phyloP scores from a whole-genome alignment of 2,888 invertebrate genomes.

The Eristalinus sepulchralis region DNA sequence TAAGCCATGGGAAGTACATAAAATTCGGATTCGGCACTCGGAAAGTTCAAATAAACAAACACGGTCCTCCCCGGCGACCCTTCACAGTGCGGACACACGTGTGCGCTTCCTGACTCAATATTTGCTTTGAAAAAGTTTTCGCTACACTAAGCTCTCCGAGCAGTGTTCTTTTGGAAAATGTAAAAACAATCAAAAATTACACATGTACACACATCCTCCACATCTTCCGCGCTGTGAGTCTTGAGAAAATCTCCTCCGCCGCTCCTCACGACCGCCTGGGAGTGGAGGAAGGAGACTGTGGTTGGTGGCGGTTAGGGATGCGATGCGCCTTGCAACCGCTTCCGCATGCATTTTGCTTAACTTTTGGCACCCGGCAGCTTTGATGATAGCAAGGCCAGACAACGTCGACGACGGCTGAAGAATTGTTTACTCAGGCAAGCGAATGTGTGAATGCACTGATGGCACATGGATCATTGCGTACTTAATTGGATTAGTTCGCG shows the following conservation, averaged over 20 bases:
- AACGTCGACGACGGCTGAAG: neutral
- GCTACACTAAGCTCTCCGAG: neutral
- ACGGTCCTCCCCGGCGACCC: too few species aligned
- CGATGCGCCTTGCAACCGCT: neutral
- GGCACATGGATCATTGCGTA: conserved; percentile 20
- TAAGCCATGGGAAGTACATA: neutral
- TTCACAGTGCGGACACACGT: neutral
- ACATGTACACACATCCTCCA: too few species aligned
- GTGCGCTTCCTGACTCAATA: neutral
- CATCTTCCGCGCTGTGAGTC: neutral
- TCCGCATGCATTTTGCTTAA: neutral
- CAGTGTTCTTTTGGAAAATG: neutral
- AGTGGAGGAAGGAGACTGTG: too few species aligned
- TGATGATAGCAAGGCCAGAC: neutral
- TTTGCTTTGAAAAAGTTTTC: neutral
- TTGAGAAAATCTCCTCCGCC: neutral
- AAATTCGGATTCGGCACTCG: neutral
- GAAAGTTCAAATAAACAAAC: neutral
- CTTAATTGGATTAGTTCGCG: conserved; percentile 10
- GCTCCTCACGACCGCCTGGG: too few species aligned
- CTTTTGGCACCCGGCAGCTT: neutral
- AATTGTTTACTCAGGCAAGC: conserved; percentile 7
- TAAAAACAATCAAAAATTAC: neutral
- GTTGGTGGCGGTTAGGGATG: neutral
- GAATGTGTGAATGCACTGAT: neutral